These are phyloP conservation scores for Amphiduros pacificus DNA, from an alignment of 2,888 invertebrate species.

Conservation along the genomic window DNA sequence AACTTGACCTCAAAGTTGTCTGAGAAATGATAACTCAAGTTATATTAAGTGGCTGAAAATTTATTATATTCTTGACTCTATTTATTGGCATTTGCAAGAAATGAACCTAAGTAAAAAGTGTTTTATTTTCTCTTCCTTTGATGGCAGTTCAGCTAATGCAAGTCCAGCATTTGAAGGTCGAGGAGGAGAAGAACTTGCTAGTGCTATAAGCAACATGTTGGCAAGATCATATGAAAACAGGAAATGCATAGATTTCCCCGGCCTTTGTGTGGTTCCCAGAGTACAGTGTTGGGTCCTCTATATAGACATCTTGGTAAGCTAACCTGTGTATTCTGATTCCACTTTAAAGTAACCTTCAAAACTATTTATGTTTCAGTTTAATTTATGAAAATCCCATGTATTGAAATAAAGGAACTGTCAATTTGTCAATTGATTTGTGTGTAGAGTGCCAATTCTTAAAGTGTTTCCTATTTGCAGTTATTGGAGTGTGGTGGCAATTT, in stretches of 20 bases:
- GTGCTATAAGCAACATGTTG: constrained; percentile 79
- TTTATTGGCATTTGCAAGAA: no score
- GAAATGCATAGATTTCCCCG: constrained; percentile 75
- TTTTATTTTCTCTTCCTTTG: no score
- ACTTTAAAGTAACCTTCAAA: no score
- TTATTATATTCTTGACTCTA: no score
- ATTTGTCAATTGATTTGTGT: no score
- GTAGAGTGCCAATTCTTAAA: no score
- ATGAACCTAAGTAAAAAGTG: no score
- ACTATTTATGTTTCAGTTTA: no score
- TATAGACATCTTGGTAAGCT: constrained; percentile 82
- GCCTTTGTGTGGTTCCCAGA: constrained; percentile 80
- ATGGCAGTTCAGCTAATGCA: constrained; percentile 88
- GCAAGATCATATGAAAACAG: constrained; percentile 78
- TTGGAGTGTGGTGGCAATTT: constrained; percentile 94
- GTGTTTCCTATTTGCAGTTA: constrained; percentile 59
- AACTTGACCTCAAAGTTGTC: no score
- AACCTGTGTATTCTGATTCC: no score
- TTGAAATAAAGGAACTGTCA: not conserved
- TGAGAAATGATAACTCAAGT: no score
- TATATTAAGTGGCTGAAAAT: no score
- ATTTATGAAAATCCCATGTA: not conserved
- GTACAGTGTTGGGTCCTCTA: constrained; percentile 93
- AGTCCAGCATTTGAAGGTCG: constrained; percentile 95
- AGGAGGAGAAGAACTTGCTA: constrained; percentile 88